A percentile compares a stretch with the other conserved stretches of the same genome.
Conservation (phyloP, 2,797 vertebrate genomes). For the Scleropages formosus region DNA sequence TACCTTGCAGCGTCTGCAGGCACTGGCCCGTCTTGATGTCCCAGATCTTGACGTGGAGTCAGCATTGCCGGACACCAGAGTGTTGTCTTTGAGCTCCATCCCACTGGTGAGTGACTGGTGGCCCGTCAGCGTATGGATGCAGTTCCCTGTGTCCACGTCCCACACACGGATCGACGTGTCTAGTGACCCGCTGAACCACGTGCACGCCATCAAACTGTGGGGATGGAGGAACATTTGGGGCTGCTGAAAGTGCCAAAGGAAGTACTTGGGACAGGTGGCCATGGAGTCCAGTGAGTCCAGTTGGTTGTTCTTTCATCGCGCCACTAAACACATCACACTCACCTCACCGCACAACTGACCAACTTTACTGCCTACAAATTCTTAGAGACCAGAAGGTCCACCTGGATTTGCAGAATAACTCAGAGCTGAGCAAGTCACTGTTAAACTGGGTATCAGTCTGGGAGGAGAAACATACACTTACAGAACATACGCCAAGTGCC, state of each 20-base stretch:
- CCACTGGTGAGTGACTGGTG: slow-evolving; percentile 93
- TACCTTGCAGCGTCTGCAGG: slow-evolving; percentile 93
- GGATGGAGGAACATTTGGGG: background rate
- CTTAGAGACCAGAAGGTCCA: too few species aligned
- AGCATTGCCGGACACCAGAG: slow-evolving; percentile 90
- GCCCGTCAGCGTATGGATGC: slow-evolving; percentile 89
- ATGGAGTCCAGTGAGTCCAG: too few species aligned
- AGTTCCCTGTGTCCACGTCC: slow-evolving; percentile 90
- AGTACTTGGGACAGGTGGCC: too few species aligned
- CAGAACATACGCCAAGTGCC: too few species aligned
- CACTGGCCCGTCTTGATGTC: slow-evolving; percentile 92
- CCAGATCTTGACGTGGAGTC: slow-evolving; percentile 96
- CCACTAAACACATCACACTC: too few species aligned
- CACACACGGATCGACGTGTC: slow-evolving; percentile 93
- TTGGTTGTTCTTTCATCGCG: too few species aligned
- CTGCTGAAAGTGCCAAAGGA: background rate
- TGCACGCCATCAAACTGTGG: slow-evolving; percentile 85
- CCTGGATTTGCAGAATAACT: too few species aligned
- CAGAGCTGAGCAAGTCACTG: too few species aligned
- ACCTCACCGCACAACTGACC: too few species aligned
- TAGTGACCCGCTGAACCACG: slow-evolving; percentile 89
- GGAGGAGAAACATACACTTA: too few species aligned
- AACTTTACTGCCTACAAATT: too few species aligned
- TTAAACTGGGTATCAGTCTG: too few species aligned
- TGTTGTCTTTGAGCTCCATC: slow-evolving; percentile 92